Evolutionary conservation across 92 coral and sea anemone species (phyloP).

Genomic region (Montipora capitata): DNA sequence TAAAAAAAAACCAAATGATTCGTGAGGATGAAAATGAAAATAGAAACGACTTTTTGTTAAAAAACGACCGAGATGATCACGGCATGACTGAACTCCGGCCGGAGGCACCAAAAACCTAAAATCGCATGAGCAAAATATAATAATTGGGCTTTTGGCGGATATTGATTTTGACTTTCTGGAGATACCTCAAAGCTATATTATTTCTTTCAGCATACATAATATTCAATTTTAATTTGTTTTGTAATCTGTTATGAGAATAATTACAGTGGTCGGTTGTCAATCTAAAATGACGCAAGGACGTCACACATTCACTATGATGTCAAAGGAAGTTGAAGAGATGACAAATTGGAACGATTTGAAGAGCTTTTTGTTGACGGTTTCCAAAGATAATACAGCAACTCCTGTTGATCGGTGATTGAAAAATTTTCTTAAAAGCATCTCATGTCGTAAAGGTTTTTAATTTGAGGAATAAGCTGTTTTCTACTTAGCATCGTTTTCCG

Average conservation of each 20-base stretch:
- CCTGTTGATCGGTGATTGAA: neutral
- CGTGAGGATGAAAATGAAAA: no score
- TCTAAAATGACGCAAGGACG: neutral
- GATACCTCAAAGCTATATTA: neutral
- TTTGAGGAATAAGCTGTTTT: no score
- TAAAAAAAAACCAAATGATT: no score
- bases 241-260: neutral
- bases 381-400: no score
- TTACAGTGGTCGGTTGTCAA: neutral
- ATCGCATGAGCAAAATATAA: neutral
- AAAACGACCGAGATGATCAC: no score
- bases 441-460: no score
- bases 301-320: neutral
- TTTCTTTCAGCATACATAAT: neutral
- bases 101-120: no score
- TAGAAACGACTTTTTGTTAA: no score
- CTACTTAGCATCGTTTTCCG: no score
- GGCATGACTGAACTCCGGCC: no score
- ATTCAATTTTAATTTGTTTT: neutral
- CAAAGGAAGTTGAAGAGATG: neutral
- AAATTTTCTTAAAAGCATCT: no score
- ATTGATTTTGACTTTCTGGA: neutral
- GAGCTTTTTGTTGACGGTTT: neutral
- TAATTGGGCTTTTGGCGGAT: neutral
- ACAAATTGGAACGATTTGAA: neutral